Percentiles rank a stretch among this genome's conserved stretches.
Conservation (phyloP, 2,113 vertebrate species). For the Tinamus guttatus region DNA sequence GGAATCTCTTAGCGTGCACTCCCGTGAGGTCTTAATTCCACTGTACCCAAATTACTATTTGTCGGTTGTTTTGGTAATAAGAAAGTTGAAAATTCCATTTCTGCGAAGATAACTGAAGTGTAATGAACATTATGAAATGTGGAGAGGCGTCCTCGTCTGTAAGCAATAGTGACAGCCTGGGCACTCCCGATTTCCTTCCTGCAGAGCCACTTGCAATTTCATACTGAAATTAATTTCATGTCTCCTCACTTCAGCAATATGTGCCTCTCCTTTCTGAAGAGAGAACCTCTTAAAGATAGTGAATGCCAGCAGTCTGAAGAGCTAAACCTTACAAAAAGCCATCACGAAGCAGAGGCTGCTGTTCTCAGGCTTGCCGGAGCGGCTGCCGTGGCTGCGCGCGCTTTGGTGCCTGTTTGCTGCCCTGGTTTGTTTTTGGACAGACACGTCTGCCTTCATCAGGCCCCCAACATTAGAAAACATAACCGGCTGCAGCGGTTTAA, state of each 20-base stretch:
- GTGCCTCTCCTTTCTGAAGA: not conserved
- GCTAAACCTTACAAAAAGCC: not conserved
- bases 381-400: too few species aligned
- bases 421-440: not conserved
- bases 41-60: fast-evolving
- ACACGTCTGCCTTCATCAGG: not conserved
- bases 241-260: fast-evolving
- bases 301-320: not conserved
- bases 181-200: not conserved
- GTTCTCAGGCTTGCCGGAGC: too few species aligned
- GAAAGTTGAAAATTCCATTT: not conserved
- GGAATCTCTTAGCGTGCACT: fast-evolving
- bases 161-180: not conserved
- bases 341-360: not conserved
- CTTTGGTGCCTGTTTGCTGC: not conserved
- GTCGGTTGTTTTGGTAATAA: not conserved
- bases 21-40: fast-evolving
- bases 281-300: not conserved
- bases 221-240: not conserved
- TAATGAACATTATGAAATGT: not conserved
- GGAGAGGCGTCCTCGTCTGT: not conserved
- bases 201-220: not conserved
- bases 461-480: fast-evolving
- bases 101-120: not conserved
- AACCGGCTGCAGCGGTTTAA: not conserved